phyloP scores from a whole-genome alignment of 2,888 invertebrate species.

The Macrosoma leucophasiata region DNA sequence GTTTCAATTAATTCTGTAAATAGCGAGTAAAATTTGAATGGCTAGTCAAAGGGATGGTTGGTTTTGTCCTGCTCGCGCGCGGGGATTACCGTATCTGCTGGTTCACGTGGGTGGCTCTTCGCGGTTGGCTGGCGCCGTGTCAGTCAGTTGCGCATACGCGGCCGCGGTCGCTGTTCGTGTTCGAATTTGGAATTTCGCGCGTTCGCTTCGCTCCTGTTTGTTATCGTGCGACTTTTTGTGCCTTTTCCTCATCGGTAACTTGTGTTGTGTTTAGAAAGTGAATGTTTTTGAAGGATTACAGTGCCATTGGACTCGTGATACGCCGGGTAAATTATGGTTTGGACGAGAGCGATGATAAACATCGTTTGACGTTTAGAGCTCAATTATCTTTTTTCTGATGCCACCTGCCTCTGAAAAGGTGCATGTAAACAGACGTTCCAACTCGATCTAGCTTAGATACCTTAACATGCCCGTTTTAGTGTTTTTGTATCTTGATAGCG shows the following conservation, averaged over 20 bases:
- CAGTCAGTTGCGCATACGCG: conserved; percentile 66
- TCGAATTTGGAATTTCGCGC: conserved; percentile 41
- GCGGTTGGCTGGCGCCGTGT: conserved; percentile 47
- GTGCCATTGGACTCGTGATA: conserved; percentile 26
- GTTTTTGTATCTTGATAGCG: no score
- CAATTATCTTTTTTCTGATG: conserved; percentile 1
- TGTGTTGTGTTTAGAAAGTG: conserved; percentile 32
- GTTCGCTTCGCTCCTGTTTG: conserved; percentile 46
- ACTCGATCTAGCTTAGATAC: no score
- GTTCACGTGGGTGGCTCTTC: conserved; percentile 38
- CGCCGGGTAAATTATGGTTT: conserved; percentile 27
- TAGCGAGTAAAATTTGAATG: conserved; percentile 34
- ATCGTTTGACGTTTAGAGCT: conserved; percentile 1
- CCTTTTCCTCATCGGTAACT: conserved; percentile 23
- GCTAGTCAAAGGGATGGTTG: conserved; percentile 44
- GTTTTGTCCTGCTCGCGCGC: conserved; percentile 31
- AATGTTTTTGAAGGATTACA: conserved; percentile 30
- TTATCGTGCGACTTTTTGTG: conserved; percentile 22
- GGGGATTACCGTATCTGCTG: conserved; percentile 26
- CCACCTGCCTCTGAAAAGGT: conserved; percentile 17
- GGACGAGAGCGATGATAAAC: conserved; percentile 16
- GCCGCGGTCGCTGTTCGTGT: conserved; percentile 49
- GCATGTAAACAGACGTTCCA: no score
- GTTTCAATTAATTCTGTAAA: conserved; percentile 43
- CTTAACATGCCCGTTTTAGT: no score